phyloP scores from a whole-genome alignment of 2,797 vertebrate species.

The Galago senegalensis region DNA sequence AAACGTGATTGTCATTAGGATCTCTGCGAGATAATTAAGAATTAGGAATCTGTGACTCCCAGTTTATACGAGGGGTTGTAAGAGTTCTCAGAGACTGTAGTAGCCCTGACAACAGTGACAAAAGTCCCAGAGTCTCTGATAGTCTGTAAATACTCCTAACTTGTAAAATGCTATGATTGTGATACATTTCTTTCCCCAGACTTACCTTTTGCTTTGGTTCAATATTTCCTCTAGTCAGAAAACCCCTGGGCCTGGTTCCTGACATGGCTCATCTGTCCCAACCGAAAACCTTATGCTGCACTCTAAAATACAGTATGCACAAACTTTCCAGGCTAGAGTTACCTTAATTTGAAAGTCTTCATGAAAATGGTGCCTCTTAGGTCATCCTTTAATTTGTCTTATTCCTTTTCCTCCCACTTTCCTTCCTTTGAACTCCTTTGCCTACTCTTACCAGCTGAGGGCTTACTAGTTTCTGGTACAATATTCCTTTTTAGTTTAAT shows the following conservation, averaged over 20 bases:
- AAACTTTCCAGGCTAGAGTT: background rate
- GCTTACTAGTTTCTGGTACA: background rate
- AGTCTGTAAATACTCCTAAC: background rate
- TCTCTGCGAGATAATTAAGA: background rate
- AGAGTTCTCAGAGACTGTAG: background rate
- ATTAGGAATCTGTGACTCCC: background rate
- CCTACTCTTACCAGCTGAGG: background rate
- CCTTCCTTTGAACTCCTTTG: background rate
- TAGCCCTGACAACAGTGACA: background rate
- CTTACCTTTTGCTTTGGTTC: background rate
- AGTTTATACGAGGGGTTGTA: background rate
- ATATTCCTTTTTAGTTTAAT: background rate
- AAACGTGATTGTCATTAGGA: background rate
- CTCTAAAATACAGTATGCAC: background rate
- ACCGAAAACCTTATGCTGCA: background rate
- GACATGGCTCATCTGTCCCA: background rate
- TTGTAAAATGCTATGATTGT: background rate
- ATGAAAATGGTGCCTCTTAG: background rate
- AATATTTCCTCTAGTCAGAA: background rate
- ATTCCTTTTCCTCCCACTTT: background rate
- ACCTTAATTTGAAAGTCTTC: constrained; percentile 29
- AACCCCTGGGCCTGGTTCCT: background rate
- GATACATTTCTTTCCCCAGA: constrained; percentile 26
- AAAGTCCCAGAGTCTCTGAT: background rate
- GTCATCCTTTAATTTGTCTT: background rate